Conservation (phyloP, 2,113 vertebrate genomes). For the Thymallus thymallus region DNA sequence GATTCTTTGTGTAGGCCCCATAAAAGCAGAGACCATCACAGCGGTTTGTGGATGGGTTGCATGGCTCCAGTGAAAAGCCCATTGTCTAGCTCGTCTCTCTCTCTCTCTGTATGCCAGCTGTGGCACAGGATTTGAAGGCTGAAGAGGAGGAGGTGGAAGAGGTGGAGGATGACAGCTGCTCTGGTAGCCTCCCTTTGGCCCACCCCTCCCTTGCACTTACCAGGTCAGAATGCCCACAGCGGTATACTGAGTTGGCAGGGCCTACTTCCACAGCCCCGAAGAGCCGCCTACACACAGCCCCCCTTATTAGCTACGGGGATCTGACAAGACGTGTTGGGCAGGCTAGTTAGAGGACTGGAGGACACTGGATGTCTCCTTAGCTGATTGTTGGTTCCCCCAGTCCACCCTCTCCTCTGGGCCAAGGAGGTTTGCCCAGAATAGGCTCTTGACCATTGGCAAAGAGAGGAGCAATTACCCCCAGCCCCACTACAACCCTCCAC, state of each 20-base stretch:
- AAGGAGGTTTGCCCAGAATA: conserved; percentile 12
- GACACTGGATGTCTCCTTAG: background rate
- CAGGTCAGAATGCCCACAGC: conserved; percentile 15
- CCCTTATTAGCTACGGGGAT: background rate
- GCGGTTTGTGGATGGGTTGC: conserved; percentile 52
- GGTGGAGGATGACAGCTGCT: background rate
- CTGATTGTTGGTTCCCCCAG: too few species aligned
- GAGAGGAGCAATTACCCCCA: conserved; percentile 34
- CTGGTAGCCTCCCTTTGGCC: conserved; percentile 8
- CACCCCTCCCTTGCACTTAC: background rate
- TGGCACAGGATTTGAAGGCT: conserved; percentile 41
- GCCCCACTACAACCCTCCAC: conserved; percentile 9
- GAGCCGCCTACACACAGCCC: background rate
- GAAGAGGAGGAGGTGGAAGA: background rate
- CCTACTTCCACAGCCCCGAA: background rate
- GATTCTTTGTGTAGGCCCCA: too few species aligned
- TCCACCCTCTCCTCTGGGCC: background rate
- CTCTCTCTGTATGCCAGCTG: conserved; percentile 39
- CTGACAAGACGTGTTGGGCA: background rate
- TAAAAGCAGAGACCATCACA: conserved; percentile 43
- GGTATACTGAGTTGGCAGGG: conserved; percentile 11
- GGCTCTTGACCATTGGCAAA: conserved; percentile 14
- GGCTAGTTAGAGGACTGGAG: background rate
- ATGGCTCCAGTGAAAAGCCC: conserved; percentile 57
- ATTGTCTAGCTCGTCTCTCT: conserved; percentile 37